Conservation (phyloP, 2,888 invertebrate genomes). For the Cryptocephalus primarius region DNA sequence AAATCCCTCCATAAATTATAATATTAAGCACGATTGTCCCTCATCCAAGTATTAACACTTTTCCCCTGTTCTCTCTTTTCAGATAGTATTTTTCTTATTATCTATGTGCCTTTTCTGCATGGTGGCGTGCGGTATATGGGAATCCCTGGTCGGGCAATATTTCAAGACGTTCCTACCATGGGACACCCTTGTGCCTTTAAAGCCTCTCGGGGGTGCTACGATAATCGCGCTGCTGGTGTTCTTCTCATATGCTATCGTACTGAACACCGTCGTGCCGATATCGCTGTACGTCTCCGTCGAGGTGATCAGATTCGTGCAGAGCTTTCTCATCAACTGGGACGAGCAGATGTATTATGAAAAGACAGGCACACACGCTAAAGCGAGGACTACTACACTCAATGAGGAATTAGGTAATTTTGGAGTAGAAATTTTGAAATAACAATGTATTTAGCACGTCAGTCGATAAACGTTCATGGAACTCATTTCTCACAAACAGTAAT, state of each 20-base stretch:
- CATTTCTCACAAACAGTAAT: no score
- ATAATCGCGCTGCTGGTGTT: slow-evolving; percentile 94
- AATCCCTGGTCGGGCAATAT: slow-evolving; percentile 82
- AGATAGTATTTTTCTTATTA: slow-evolving; percentile 97
- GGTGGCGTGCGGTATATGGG: slow-evolving; percentile 96
- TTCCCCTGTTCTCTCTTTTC: slow-evolving; percentile 24
- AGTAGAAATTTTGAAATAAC: no score
- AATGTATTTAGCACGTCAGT: no score
- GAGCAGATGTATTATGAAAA: slow-evolving; percentile 93
- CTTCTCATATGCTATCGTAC: slow-evolving; percentile 98
- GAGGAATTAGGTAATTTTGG: slow-evolving; percentile 74
- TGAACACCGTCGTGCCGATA: slow-evolving; percentile 99
- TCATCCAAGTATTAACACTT: no score
- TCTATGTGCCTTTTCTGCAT: slow-evolving; percentile 97
- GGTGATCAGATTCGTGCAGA: slow-evolving; percentile 96
- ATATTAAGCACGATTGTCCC: no score
- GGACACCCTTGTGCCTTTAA: slow-evolving; percentile 83
- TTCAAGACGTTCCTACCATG: slow-evolving; percentile 88
- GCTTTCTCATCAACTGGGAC: slow-evolving; percentile 98
- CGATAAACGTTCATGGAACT: no score
- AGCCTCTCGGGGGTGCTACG: slow-evolving; percentile 72
- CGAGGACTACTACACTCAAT: slow-evolving; percentile 94
- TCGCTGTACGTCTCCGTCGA: slow-evolving; percentile 94
- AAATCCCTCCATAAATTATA: no score
- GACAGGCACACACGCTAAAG: slow-evolving; percentile 84